Evolutionary conservation across 2,113 vertebrate species (phyloP).

Genomic region (Nothoprocta perdicaria): DNA sequence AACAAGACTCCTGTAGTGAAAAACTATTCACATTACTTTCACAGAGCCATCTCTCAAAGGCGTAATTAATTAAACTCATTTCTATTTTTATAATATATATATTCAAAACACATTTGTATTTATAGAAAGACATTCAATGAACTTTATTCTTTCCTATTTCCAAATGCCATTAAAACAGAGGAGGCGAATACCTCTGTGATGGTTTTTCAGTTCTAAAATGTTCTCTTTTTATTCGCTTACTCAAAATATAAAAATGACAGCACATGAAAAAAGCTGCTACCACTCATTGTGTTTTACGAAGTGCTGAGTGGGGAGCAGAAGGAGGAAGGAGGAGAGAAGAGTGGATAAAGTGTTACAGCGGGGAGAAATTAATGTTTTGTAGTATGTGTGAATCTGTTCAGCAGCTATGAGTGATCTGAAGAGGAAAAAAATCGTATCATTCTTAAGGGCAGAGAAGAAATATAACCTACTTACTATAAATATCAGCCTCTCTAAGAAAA

Average conservation of each 20-base stretch:
- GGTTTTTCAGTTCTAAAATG: not conserved
- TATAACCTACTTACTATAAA: not conserved
- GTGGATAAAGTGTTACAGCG: not conserved
- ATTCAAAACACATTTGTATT: too few relatives aligned
- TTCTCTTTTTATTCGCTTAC: not conserved
- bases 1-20: not conserved
- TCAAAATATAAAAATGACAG: not conserved
- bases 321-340: not conserved
- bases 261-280: not conserved
- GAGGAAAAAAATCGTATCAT: not conserved
- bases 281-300: not conserved
- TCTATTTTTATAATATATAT: not conserved
- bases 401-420: not conserved
- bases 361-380: not conserved
- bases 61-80: not conserved
- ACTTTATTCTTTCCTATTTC: not conserved
- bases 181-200: not conserved
- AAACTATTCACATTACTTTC: not conserved
- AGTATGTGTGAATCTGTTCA: not conserved
- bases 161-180: not conserved
- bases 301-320: not conserved
- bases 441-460: not conserved
- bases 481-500: not conserved
- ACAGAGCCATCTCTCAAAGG: not conserved
- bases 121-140: not conserved